These are phyloP conservation scores for Diploptera punctata DNA, from an alignment of 2,888 invertebrate species.

Conservation along the genomic window DNA sequence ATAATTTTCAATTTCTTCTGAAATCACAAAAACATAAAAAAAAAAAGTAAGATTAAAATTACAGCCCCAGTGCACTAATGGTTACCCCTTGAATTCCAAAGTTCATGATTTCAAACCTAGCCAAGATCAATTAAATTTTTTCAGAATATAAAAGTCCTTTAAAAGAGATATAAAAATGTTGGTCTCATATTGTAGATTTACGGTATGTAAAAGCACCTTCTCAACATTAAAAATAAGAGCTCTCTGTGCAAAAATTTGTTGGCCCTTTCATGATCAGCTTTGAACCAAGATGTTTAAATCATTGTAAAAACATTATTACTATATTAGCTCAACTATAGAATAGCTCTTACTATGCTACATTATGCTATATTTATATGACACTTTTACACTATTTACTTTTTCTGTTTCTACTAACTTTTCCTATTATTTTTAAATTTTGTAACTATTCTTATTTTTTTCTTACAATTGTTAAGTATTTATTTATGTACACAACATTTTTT, in stretches of 20 bases:
- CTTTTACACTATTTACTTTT: too few species aligned
- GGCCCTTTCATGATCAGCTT: too few species aligned
- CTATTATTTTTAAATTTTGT: neutral
- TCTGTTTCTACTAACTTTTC: too few species aligned
- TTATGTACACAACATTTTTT: too few species aligned
- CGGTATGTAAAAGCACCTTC: neutral
- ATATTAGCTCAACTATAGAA: too few species aligned
- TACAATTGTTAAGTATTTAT: too few species aligned
- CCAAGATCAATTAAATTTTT: neutral
- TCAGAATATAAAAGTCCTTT: neutral
- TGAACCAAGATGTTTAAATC: too few species aligned
- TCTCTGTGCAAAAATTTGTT: neutral
- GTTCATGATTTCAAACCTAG: neutral
- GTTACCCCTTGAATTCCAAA: too few species aligned
- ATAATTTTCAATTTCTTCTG: neutral
- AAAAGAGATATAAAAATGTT: neutral
- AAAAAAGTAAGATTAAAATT: too few species aligned
- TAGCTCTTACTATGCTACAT: too few species aligned
- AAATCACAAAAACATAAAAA: neutral
- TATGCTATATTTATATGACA: neutral
- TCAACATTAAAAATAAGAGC: neutral
- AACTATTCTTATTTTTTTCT: neutral
- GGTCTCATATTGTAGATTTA: neutral
- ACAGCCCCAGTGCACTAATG: too few species aligned
- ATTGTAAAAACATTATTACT: too few species aligned